Base-by-base conservation (phyloP, 2,888 invertebrate species). In the Chaitophorus viminalis region DNA sequence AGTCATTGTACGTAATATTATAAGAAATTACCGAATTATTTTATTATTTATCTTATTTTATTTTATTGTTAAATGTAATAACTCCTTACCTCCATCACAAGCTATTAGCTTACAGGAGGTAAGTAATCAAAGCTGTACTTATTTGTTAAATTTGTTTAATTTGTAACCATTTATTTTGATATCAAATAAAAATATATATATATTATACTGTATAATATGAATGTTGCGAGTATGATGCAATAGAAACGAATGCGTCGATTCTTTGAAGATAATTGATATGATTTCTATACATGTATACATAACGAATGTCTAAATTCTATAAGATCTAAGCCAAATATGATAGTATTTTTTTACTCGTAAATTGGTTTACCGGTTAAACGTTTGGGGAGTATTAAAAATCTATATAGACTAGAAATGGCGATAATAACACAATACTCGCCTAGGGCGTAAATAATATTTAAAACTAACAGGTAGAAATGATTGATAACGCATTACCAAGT, bases 361-460 rank as follows among this genome's bases (percentile, higher is more conserved):
- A 83, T 83, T 74, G 60, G 82, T 82, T 82, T 82, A 82, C 81
- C 70, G 70, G 39, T 79, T 81, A 70, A 70, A 52, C 70, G 72
- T 68, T 82, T 33, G 46, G 46, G 70, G 70, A 70, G 82, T 74
- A 83, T 74, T 83, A 83, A 74, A 83, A 74, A 36, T 83, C 74
- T 36, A n/a, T 60, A 36, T 74, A 83, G 82, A 75, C 54, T 54
- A 76, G 68, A 76, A 76, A 84, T 77, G 76, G 68, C 76, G 84
- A 84, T 84, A 84, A 84, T 68, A 84, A 77, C 76, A 77, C 76
- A 68, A 76, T 77, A 68, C 65, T 68, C 18, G 84, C 84, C 76
- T n/a, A 5, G 18, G 68, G 84, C 84, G 31, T 46, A n/a, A n/a
- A n/a, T n/a, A 46, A 31, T 76, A 46, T 46, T 46, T 84, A 76